Evolutionary conservation across 2,113 vertebrate genomes (phyloP).

Genomic region (Pithys albifrons): DNA sequence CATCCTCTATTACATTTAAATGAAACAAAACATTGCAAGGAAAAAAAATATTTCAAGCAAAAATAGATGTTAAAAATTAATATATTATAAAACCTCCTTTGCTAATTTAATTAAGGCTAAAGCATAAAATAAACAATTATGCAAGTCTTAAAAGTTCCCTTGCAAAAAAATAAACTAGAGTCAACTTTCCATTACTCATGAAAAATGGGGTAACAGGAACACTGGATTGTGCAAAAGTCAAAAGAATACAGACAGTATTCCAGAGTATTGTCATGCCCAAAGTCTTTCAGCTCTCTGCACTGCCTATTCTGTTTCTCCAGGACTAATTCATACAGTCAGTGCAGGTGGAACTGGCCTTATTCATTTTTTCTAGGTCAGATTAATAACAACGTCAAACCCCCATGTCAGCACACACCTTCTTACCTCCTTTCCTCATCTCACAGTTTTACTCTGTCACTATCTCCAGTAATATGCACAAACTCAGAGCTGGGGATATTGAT

Average conservation of each 20-base stretch:
- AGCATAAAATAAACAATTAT: neutral
- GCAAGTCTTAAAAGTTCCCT: neutral
- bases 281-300: neutral
- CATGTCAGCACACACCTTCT: neutral
- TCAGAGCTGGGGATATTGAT: neutral
- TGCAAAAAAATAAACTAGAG: neutral
- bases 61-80: constrained; percentile 18
- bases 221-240: neutral
- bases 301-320: neutral
- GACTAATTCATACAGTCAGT: neutral
- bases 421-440: neutral
- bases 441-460: neutral
- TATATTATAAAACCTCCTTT: neutral
- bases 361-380: neutral
- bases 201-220: neutral
- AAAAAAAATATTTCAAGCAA: constrained; percentile 72
- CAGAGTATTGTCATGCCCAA: neutral
- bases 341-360: neutral
- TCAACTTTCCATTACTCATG: neutral
- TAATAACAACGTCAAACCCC: neutral
- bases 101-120: constrained; percentile 28
- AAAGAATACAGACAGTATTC: neutral
- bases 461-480: neutral
- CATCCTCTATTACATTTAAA: constrained; percentile 84
- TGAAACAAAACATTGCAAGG: constrained; percentile 73